A percentile compares a stretch with the other conserved stretches of the same genome.
Evolutionary conservation across 1,140 invertebrate species (phyloP).

Genomic region (Acromyrmex echinatior): DNA sequence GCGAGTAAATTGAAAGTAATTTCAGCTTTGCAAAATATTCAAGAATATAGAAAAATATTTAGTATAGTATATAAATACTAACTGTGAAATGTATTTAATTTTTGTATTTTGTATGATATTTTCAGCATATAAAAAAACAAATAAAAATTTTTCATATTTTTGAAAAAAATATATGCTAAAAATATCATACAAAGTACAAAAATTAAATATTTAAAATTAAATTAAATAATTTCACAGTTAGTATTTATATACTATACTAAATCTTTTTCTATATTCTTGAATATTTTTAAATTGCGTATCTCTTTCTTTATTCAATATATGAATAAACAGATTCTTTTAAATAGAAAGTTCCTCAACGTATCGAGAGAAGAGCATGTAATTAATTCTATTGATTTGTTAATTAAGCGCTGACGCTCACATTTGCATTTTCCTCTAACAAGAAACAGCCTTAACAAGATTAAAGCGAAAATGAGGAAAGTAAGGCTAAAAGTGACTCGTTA

Average conservation of each 20-base stretch:
- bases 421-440: not conserved
- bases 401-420: not conserved
- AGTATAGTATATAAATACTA: too few relatives aligned
- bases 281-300: not conserved
- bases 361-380: not conserved
- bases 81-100: not conserved
- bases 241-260: too few relatives aligned
- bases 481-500: not conserved
- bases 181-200: too few relatives aligned
- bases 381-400: not conserved
- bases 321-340: not conserved
- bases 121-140: not conserved
- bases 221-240: too few relatives aligned
- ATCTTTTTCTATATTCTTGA: too few relatives aligned
- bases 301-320: too few relatives aligned
- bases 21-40: not conserved
- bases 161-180: too few relatives aligned
- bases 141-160: constrained; percentile 7
- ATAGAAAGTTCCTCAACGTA: not conserved
- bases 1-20: constrained; percentile 23
- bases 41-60: not conserved
- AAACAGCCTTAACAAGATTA: not conserved
- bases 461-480: not conserved
- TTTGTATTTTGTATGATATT: not conserved
- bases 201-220: too few relatives aligned